Evolutionary conservation across 2,888 invertebrate species (phyloP).

Genomic region (Andrena fulva): DNA sequence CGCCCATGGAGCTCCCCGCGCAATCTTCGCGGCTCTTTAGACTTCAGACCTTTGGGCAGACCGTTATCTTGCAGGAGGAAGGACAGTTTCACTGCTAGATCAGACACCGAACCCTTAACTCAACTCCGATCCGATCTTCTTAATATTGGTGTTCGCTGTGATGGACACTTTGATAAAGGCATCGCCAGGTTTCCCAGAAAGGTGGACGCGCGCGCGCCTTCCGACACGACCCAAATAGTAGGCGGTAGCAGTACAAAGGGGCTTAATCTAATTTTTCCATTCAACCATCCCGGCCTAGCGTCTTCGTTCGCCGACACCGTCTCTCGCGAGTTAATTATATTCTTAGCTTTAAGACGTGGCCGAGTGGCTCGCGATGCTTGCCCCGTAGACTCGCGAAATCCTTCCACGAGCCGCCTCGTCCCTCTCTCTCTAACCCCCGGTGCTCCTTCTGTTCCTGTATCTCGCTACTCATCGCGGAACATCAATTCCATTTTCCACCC

Average conservation of each 20-base stretch:
- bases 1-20: slow-evolving; percentile 33
- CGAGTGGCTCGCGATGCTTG: background rate
- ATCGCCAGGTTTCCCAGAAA: slow-evolving; percentile 17
- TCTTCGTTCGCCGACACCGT: slow-evolving; percentile 5
- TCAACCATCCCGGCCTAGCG: background rate
- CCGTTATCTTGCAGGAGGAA: background rate
- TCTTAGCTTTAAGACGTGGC: slow-evolving; percentile 9
- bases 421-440: background rate
- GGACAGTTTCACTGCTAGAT: no score
- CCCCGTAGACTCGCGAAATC: background rate
- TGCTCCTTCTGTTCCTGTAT: slow-evolving; percentile 26
- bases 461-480: slow-evolving; percentile 39
- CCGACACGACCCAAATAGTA: slow-evolving; percentile 33
- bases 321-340: slow-evolving; percentile 40
- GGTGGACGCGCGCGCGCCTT: slow-evolving; percentile 8
- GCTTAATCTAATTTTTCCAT: slow-evolving; percentile 13
- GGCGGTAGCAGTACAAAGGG: slow-evolving; percentile 1
- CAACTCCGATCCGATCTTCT: no score
- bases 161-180: slow-evolving; percentile 13
- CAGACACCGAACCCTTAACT: no score
- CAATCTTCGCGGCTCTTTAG: slow-evolving; percentile 7
- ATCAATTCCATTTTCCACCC: slow-evolving; percentile 69
- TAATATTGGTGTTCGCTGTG: no score
- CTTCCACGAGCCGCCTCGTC: background rate
- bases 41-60: background rate